These are phyloP conservation scores for Erynnis tages DNA, from an alignment of 2,888 invertebrate species.

Conservation along the genomic window DNA sequence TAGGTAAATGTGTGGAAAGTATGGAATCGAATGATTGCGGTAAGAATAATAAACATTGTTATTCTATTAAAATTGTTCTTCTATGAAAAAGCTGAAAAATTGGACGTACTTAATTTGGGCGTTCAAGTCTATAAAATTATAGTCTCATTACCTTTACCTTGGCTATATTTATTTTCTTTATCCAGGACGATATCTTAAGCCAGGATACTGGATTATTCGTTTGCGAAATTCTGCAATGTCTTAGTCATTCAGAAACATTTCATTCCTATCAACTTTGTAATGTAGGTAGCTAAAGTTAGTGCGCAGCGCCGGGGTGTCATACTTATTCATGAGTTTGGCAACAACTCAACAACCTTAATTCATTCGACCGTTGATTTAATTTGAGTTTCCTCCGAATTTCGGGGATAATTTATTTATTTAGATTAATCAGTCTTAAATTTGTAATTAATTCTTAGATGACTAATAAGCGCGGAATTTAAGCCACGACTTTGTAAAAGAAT, in stretches of 20 bases:
- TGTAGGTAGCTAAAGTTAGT: not conserved
- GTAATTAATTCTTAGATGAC: not conserved
- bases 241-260: not conserved
- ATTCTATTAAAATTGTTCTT: no score
- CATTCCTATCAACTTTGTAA: not conserved
- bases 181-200: no score
- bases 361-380: constrained; percentile 10
- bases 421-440: not conserved
- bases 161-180: no score
- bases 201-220: no score
- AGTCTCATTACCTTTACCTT: no score
- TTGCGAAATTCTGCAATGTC: not conserved
- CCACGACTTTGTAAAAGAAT: no score
- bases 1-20: no score
- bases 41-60: no score
- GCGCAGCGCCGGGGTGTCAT: not conserved
- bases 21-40: no score
- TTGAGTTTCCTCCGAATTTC: not conserved
- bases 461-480: not conserved
- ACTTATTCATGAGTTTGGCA: constrained; percentile 15
- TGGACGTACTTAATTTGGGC: no score
- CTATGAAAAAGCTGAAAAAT: no score
- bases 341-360: constrained; percentile 16
- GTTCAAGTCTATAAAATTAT: no score
- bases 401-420: not conserved